Evolutionary conservation across 1,140 invertebrate genomes (phyloP), one percentile per base, ranked within the genome.

Genomic region (Coptotermes formosanus): DNA sequence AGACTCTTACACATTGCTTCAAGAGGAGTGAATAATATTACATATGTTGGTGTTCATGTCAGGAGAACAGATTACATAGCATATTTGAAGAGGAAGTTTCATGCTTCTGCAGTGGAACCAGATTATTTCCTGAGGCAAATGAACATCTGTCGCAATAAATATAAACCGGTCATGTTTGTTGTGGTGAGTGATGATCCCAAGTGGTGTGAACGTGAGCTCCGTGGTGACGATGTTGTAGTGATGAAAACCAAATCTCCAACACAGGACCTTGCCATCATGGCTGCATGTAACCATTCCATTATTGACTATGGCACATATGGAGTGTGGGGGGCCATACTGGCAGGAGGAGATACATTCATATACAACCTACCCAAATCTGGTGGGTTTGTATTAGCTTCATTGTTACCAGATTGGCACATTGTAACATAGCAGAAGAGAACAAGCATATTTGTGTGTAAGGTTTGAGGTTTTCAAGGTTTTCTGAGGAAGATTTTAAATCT

Each of bases 251-350:
- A 89, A 87, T 90, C 90, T 43, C 92, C 93, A 3, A 93, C 92
- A 23, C 89, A 92, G 88, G 95, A 95, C 90, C 89, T 95, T 85
- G 94, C 94, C 25, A 91, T 95, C 38, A 90, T 95, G 88, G 91
- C 93, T 12, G 90, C 91, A 11, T 95, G 94, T 89, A 94, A 95
- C 90, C 94, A 95, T 88, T 92, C 93, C 87, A 93, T 95, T 84
- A 94, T 95, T 88, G 93, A 94, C 89, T 94, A 94, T 69, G 95
- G 95, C 23, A 95, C 94, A 25, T 95, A 94, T 87, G 94, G 94
- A 16, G 93, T 94, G 86, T 95, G 94, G 92, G 94, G 93, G 7
- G 94, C 94, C 7, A 93, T 95, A 88, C 89, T 95, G 64, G 92
- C 93, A 83, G 92, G 92, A 4, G 94, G 94, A 21, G 93, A 94